Base-by-base conservation (phyloP, 2,113 vertebrate genomes). In the Silurus glanis region DNA sequence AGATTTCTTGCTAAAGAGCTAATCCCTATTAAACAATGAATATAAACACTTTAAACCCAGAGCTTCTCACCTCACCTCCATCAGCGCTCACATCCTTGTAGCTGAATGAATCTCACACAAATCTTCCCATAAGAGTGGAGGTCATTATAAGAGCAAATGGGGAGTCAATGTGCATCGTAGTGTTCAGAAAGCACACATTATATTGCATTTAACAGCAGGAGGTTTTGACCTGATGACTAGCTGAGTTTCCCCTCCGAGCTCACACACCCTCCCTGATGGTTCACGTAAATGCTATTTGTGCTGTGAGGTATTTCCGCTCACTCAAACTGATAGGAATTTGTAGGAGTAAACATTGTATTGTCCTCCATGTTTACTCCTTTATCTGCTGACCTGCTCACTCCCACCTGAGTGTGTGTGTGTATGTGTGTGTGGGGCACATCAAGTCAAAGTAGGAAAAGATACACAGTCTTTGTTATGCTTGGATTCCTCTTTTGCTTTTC, bases 391-490 rank as follows among this genome's bases (percentile, higher is more conserved):
- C 83, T 62, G 55, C 9, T 37, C 56, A 74, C 37, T 74, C 58
- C 23, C 56, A 83, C 51, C 21, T 85, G 74, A 85, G 83, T 90
- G 55, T 84, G 37, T 71, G 56, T 86, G 76, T 21, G 21, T 23
- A 4, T 49, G 72, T 74, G 61, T 75, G 59, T 59, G 64, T 62
- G 86, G 53, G 84, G 21, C 17, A 25, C 8, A 45, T 10, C 49
- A 64, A 83, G 53, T 67, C 16, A 53, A 53, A 61, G 64, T 64
- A 49, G 55, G 76, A 83, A 72, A 85, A 78, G 9, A 78, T 67
- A 76, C 81, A 84, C 89, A 83, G 76, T 74, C 85, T 58, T 75
- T 86, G 75, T 86, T 90, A 84, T 88, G 56, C 84, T 90, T 89
- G 83, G 85, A 89, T 89, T 90, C 86, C 66, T 87, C 67, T 81